These are phyloP conservation scores for Cynopterus brachyotis DNA, from an alignment of 2,113 vertebrate genomes.

Conservation along the genomic window DNA sequence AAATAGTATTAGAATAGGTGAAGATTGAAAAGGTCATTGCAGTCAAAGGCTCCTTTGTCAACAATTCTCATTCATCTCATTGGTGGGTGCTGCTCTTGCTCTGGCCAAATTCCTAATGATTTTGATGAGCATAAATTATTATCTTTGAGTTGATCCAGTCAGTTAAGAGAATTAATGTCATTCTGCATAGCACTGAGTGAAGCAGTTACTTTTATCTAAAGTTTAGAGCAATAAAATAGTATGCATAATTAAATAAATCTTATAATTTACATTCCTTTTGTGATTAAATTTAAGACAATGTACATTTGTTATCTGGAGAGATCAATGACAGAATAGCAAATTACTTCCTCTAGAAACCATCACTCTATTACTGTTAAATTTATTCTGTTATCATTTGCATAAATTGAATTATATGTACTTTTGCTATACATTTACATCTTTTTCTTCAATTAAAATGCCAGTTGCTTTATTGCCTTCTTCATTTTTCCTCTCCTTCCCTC, in stretches of 20 bases:
- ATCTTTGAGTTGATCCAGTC: constrained; percentile 37
- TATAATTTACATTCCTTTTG: constrained; percentile 38
- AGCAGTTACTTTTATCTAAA: constrained; percentile 63
- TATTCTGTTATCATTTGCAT: constrained; percentile 47
- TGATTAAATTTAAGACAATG: constrained; percentile 61
- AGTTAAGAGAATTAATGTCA: constrained; percentile 59
- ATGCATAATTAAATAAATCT: constrained; percentile 28
- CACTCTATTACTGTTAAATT: constrained; percentile 34
- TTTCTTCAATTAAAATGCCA: constrained; percentile 36
- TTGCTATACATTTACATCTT: neutral
- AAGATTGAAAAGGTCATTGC: neutral
- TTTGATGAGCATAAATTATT: constrained; percentile 22
- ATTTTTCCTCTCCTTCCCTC: neutral
- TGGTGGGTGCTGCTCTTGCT: neutral
- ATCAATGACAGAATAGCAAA: constrained; percentile 52
- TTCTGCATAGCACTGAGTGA: constrained; percentile 45
- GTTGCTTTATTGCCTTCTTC: neutral
- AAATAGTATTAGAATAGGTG: neutral
- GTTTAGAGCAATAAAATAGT: constrained; percentile 10
- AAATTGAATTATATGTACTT: constrained; percentile 40
- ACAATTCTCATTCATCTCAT: neutral
- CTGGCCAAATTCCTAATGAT: neutral
- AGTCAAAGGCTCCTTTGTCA: neutral
- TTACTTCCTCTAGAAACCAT: constrained; percentile 57
- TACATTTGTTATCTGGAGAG: constrained; percentile 50